These are phyloP conservation scores for Caenorhabditis macrosperma DNA, from an alignment of 2,888 invertebrate species.

Conservation along the genomic window DNA sequence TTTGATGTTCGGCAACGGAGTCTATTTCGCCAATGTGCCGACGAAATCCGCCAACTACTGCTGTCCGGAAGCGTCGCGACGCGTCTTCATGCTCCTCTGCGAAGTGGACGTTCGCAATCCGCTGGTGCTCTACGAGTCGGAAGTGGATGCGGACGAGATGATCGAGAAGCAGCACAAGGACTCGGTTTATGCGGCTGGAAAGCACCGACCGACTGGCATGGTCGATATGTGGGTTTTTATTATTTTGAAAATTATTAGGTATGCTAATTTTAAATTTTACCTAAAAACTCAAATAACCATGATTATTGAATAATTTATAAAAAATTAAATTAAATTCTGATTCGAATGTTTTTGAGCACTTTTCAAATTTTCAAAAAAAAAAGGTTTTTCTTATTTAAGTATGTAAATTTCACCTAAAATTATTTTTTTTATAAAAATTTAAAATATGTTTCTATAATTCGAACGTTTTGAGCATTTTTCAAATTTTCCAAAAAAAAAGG, in stretches of 20 bases:
- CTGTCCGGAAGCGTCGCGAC: conserved; percentile 24
- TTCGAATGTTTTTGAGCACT: too few relatives aligned
- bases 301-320: too few relatives aligned
- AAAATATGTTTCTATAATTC: too few relatives aligned
- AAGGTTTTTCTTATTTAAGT: too few relatives aligned
- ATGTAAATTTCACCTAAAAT: too few relatives aligned
- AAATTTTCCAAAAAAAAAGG: too few relatives aligned
- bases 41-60: conserved; percentile 60
- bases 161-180: conserved; percentile 30
- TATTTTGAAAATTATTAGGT: neutral
- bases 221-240: conserved; percentile 44
- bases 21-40: conserved; percentile 59
- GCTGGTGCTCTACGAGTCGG: conserved; percentile 39
- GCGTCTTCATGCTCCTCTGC: conserved; percentile 52
- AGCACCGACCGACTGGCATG: conserved; percentile 30
- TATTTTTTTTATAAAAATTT: too few relatives aligned
- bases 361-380: too few relatives aligned
- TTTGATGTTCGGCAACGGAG: conserved; percentile 60
- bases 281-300: too few relatives aligned
- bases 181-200: conserved; percentile 52
- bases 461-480: too few relatives aligned
- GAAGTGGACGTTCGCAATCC: conserved; percentile 47
- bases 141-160: conserved; percentile 21
- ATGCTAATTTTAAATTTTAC: too few relatives aligned
- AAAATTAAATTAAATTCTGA: too few relatives aligned